These are phyloP conservation scores for Coenonympha glycerion DNA, from an alignment of 2,888 invertebrate species.

Conservation along the genomic window DNA sequence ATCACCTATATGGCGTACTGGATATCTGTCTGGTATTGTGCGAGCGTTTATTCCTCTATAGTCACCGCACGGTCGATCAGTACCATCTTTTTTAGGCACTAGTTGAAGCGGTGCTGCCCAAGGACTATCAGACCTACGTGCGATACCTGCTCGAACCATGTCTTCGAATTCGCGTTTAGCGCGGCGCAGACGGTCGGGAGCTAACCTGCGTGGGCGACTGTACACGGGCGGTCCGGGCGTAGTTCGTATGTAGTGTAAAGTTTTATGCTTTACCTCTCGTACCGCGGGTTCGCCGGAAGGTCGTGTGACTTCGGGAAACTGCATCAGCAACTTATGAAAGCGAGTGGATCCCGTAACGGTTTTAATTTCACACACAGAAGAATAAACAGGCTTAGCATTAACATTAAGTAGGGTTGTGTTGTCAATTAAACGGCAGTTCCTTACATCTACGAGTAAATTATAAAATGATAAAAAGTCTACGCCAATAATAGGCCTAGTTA, in stretches of 20 bases:
- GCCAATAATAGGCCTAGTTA: constrained; percentile 22
- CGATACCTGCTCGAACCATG: constrained; percentile 27
- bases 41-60: not conserved
- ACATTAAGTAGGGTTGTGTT: not conserved
- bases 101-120: constrained; percentile 29
- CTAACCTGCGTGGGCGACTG: constrained; percentile 28
- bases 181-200: constrained; percentile 25
- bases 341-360: not conserved
- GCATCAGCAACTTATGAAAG: constrained; percentile 4
- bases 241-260: constrained; percentile 20
- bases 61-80: not conserved
- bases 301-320: constrained; percentile 9
- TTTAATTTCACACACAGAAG: not conserved
- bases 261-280: constrained; percentile 13
- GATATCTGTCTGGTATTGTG: not conserved
- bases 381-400: not conserved
- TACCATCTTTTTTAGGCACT: not conserved
- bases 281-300: constrained; percentile 8
- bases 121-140: constrained; percentile 24
- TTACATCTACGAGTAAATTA: constrained; percentile 13
- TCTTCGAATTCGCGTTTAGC: constrained; percentile 30
- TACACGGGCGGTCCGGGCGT: constrained; percentile 27
- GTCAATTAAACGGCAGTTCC: not conserved
- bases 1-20: not conserved
- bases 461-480: constrained; percentile 18